phyloP scores from a whole-genome alignment of 2,888 invertebrate genomes.

The Eutolmus rufibarbis region DNA sequence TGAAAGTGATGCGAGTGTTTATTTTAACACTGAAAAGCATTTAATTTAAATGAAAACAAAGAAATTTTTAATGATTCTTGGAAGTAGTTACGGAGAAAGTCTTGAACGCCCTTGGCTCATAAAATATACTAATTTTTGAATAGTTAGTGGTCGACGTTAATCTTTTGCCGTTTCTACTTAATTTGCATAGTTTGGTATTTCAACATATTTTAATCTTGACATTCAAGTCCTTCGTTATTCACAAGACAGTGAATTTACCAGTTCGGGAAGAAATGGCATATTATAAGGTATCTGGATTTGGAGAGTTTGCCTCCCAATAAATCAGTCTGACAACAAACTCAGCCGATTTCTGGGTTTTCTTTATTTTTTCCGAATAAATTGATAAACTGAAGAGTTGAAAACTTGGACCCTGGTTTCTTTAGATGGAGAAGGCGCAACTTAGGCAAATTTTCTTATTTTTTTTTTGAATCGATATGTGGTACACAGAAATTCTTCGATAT shows the following conservation, averaged over 20 bases:
- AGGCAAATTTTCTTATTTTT: not conserved
- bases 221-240: not conserved
- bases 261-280: not conserved
- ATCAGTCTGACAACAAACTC: not conserved
- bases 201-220: constrained; percentile 10
- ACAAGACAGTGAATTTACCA: not conserved
- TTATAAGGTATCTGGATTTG: not conserved
- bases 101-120: not conserved
- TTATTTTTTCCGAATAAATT: not conserved
- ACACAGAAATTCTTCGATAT: not conserved
- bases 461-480: not conserved
- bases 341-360: not conserved
- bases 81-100: not conserved
- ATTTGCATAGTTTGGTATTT: constrained; percentile 18
- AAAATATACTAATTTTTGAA: not conserved
- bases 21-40: not conserved
- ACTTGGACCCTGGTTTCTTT: not conserved
- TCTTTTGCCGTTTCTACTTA: not conserved
- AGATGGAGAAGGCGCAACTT: not conserved
- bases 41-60: not conserved
- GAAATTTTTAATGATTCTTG: not conserved
- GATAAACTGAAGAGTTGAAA: not conserved
- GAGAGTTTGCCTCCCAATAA: not conserved
- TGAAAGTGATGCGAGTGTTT: not conserved
- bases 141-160: not conserved